Evolutionary conservation across 2,113 vertebrate species (phyloP), one percentile per base, ranked within the genome.

Genomic region (Motacilla tschutschensis): DNA sequence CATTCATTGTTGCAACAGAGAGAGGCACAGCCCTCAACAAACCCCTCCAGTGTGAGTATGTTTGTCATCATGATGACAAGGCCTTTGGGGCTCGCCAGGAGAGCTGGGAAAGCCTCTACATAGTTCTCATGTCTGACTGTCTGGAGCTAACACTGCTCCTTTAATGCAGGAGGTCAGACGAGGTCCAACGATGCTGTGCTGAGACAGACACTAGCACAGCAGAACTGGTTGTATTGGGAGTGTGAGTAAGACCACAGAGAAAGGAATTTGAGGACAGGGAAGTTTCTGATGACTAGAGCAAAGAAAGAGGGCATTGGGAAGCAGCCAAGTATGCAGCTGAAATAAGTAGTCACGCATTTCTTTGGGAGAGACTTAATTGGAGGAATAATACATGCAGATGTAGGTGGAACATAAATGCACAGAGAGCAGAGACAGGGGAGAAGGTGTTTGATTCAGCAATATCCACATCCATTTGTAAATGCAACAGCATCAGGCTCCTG

Each of bases 171-270:
- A 93, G 90, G 92, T 92, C 90, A 88, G 84, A 92, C 3, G 8
- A 91, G 90, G 92, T 82, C 71, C 88, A 77, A 50, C 1, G 0
- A 93, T 63, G 38, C 72, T 79, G 8, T 15, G 69, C 69, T 76
- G 87, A 90, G 86, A 80, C 81, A 91, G 83, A 95, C 88, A 91
- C 88, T 88, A 91, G 86, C 90, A 1, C 87, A 93, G 93, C 94
- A 90, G 88, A 95, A 91, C 86, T 71, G 76, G 76, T 64, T 60
- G 64, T 67, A 74, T 25, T 66, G 75, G 82, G 84, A 92, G 76
- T 28, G 59, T 48, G 83, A 85, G 64, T 12, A 82, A 93, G 93
- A 90, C 91, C 87, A 90, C 87, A 94, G 85, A 95, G 89, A 94
- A 80, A 92, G 76, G 92, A 93, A 93, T 92, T 78, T 92, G 78